These are phyloP conservation scores for Lethrus apterus DNA, from an alignment of 1,140 invertebrate species.

Conservation along the genomic window DNA sequence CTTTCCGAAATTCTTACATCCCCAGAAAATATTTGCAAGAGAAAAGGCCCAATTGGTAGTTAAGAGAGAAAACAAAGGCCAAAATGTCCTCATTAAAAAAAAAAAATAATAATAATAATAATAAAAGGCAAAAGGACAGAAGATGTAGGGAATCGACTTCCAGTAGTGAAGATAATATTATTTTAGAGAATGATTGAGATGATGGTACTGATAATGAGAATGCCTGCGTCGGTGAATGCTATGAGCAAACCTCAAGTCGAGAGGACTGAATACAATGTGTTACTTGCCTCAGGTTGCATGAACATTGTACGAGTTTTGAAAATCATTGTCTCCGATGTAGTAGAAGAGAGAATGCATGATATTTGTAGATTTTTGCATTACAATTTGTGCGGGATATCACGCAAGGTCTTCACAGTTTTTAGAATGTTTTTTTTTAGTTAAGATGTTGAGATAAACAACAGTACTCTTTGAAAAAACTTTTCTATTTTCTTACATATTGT, in stretches of 20 bases:
- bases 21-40: not conserved
- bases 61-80: not conserved
- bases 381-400: too few species aligned
- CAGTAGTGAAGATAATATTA: not conserved
- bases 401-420: too few species aligned
- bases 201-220: not conserved
- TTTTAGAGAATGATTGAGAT: not conserved
- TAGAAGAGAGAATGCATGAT: too few species aligned
- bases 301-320: conserved; percentile 9
- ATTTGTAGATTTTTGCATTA: too few species aligned
- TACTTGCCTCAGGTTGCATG: conserved; percentile 10
- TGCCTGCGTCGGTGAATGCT: conserved; percentile 10
- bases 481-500: too few species aligned
- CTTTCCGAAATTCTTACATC: conserved; percentile 2
- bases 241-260: conserved; percentile 2
- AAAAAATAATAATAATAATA: too few species aligned
- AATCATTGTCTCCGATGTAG: not conserved
- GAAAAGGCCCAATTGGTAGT: not conserved
- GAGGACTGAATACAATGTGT: conserved; percentile 13
- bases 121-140: not conserved
- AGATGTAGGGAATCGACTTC: not conserved
- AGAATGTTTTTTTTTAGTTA: too few species aligned
- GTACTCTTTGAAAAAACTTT: too few species aligned
- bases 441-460: too few species aligned
- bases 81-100: not conserved